Evolutionary conservation across 35 echinoderm and acorn worm species (phyloP).

Genomic region (Ophiothrix spiculata): DNA sequence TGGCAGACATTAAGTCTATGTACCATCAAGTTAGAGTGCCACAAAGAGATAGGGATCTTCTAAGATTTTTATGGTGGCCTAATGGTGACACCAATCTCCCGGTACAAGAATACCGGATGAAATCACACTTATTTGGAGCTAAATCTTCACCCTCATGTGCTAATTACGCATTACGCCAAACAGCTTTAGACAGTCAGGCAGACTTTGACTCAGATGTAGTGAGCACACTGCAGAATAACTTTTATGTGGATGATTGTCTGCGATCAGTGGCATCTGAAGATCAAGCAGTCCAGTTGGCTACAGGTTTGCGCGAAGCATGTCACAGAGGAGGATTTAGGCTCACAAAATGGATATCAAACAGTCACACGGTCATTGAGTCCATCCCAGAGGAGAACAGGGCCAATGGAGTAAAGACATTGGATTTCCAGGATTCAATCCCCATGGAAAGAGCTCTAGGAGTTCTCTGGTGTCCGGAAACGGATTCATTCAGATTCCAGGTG

Average conservation of each 20-base stretch:
- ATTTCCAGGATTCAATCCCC: constrained; percentile 46
- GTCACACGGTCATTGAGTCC: constrained; percentile 15
- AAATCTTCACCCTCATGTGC: constrained; percentile 49
- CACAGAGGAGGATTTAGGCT: constrained; percentile 52
- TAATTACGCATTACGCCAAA: constrained; percentile 34
- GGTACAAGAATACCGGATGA: constrained; percentile 48
- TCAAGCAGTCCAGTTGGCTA: constrained; percentile 25
- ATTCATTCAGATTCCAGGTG: constrained; percentile 36
- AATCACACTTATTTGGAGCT: constrained; percentile 12
- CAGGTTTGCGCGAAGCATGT: constrained; percentile 18
- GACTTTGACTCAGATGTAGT: constrained; percentile 13
- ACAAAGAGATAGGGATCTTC: not conserved
- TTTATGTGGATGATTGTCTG: constrained; percentile 67
- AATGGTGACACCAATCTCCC: not conserved
- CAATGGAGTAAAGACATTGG: constrained; percentile 23
- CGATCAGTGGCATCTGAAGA: constrained; percentile 29
- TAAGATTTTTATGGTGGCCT: constrained; percentile 40
- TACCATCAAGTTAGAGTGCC: constrained; percentile 51
- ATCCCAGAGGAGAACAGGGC: constrained; percentile 40
- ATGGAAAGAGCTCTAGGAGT: constrained; percentile 67
- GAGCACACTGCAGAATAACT: constrained; percentile 29
- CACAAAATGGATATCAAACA: constrained; percentile 53
- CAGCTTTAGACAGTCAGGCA: constrained; percentile 32
- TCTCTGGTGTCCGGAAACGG: constrained; percentile 40
- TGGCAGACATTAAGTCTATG: constrained; percentile 55